Evolutionary conservation across 2,888 invertebrate genomes (phyloP), one percentile per base, ranked within the genome.

Genomic region (Lordiphosa andalusiaca): DNA sequence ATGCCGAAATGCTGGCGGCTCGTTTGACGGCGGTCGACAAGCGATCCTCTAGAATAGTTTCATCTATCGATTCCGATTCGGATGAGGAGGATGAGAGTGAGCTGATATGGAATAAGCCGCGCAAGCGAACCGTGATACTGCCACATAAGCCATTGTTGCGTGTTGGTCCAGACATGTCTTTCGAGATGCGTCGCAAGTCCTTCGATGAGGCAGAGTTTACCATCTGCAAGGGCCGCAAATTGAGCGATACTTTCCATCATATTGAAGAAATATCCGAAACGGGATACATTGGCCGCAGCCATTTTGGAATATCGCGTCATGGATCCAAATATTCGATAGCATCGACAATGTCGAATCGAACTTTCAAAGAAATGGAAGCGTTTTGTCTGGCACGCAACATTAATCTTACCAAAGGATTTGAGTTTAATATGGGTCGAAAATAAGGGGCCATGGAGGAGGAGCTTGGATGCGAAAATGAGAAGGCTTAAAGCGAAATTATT

Each of bases 401-500:
- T 74, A 81, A 82, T 63, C 69, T 67, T 67, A 66, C 55, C 60
- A 69, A 78, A 67, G 78, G 71, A 53, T 61, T 69, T 50, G 44
- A 33, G 10, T 44, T 16, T 19, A n/a, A 16, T 44, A 2, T 33
- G 6, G 6, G 30, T 3, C 16, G 10, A 44, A 33, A 7, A 33
- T 30, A 30, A 30, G 4, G 30, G 2, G 6, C 9, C n/a, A n/a
- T n/a, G n/a, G n/a, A n/a, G n/a, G n/a, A n/a, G 1, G 9, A 30
- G 30, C 3, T 7, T 2, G 7, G 6, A 30, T 1, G 3, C 30
- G 9, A 25, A 25, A 7, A 30, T 30, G 7, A 30, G 3, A 30
- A 9, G 9, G 30, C 9, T 30, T 9, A 7, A 30, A 9, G 1
- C 9, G 30, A 30, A 30, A 30, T 30, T 30, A 7, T 25, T 25